Percentiles rank a stretch among this genome's conserved stretches.
Evolutionary conservation across 64 coral and sea anemone genomes (phyloP).

Genomic region (Anthopleura sola): DNA sequence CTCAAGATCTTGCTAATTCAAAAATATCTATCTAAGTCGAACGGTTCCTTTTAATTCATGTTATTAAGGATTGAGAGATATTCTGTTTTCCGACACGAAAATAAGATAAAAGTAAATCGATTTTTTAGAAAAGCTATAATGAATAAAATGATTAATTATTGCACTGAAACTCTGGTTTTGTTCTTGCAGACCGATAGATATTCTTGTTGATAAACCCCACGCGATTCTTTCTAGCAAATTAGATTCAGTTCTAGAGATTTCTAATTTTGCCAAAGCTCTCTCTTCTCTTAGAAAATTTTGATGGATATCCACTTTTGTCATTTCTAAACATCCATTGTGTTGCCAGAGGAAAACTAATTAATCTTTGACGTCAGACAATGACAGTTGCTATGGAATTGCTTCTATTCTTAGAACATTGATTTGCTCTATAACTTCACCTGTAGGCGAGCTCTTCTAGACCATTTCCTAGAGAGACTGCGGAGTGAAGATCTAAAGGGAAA

Average conservation of each 20-base stretch:
- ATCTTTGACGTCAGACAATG: not conserved
- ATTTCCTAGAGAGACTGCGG: not conserved
- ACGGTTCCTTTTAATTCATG: not conserved
- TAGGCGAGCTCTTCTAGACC: not conserved
- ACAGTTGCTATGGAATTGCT: not conserved
- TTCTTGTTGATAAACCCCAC: not conserved
- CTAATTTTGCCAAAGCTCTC: not conserved
- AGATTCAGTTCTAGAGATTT: not conserved
- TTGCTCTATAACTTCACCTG: not conserved
- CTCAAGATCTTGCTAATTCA: not conserved
- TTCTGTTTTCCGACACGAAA: not conserved
- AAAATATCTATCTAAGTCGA: not conserved
- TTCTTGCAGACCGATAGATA: not conserved
- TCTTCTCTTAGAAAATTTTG: not conserved
- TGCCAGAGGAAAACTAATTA: not conserved
- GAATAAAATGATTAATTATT: not conserved
- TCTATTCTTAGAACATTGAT: not conserved
- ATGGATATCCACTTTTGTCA: conserved; percentile 8
- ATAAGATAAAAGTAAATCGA: not conserved
- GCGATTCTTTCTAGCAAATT: not conserved
- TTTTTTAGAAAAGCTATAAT: not conserved
- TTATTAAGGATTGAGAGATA: not conserved
- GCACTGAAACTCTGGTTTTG: not conserved
- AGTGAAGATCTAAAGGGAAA: not conserved
- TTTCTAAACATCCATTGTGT: not conserved